Percentiles rank a stretch among this genome's conserved stretches.
phyloP scores from a whole-genome alignment of 2,888 invertebrate species.

The Tetranychus piercei region DNA sequence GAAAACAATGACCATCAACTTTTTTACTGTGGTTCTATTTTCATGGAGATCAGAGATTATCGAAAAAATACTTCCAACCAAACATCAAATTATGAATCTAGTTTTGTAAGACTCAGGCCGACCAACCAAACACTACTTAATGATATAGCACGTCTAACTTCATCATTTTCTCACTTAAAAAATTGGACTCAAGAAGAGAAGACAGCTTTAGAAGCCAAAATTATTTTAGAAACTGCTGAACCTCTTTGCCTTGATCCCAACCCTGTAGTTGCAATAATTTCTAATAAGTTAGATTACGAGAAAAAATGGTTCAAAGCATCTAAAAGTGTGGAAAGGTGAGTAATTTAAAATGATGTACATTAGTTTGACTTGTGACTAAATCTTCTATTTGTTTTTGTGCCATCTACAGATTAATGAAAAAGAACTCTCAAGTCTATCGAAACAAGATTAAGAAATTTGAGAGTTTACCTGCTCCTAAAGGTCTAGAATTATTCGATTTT shows the following conservation, averaged over 20 bases:
- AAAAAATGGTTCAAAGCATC: slow-evolving; percentile 15
- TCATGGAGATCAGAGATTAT: slow-evolving; percentile 34
- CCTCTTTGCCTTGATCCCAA: slow-evolving; percentile 74
- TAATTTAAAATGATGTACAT: not conserved
- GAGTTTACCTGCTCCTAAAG: slow-evolving; percentile 58
- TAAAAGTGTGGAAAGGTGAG: slow-evolving; percentile 2
- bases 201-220: slow-evolving; percentile 57
- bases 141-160: slow-evolving; percentile 33
- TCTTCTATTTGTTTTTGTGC: not conserved
- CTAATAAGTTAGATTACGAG: slow-evolving; percentile 42
- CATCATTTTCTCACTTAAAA: slow-evolving; percentile 31
- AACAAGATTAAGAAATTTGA: slow-evolving; percentile 39
- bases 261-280: slow-evolving; percentile 55
- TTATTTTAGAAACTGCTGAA: slow-evolving; percentile 65
- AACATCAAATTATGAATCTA: slow-evolving; percentile 29
- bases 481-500: slow-evolving; percentile 54
- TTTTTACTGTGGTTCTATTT: slow-evolving; percentile 34
- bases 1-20: slow-evolving; percentile 15
- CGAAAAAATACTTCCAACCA: slow-evolving; percentile 28
- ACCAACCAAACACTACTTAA: slow-evolving; percentile 31
- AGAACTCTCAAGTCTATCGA: slow-evolving; percentile 16
- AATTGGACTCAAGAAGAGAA: slow-evolving; percentile 56
- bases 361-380: not conserved
- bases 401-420: slow-evolving; percentile 26
- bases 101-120: slow-evolving; percentile 32